Percentiles rank a stretch among this genome's conserved stretches.
Evolutionary conservation across 2,888 invertebrate species (phyloP).

Genomic region (Catocala fraxini): DNA sequence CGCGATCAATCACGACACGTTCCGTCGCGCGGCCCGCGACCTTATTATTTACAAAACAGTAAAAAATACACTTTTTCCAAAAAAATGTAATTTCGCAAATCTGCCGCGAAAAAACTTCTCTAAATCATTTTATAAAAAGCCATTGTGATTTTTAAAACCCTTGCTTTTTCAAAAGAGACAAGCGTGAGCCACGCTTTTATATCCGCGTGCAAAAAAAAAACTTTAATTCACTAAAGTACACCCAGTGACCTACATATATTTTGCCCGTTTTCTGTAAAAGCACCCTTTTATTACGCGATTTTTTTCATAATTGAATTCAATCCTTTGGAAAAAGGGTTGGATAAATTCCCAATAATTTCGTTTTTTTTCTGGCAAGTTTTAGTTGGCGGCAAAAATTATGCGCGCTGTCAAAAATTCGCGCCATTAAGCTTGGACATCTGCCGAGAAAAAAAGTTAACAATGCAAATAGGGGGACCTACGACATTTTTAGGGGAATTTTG

Average conservation of each 20-base stretch:
- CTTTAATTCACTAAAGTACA: constrained; percentile 74
- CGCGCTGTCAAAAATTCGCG: constrained; percentile 86
- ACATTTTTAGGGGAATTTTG: constrained; percentile 85
- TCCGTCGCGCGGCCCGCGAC: constrained; percentile 65
- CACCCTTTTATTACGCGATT: constrained; percentile 74
- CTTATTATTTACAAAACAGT: constrained; percentile 61
- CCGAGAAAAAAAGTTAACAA: constrained; percentile 80
- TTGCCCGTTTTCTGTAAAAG: constrained; percentile 80
- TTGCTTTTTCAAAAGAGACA: constrained; percentile 78
- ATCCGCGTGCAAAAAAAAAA: constrained; percentile 61
- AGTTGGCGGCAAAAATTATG: constrained; percentile 81
- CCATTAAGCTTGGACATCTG: constrained; percentile 85
- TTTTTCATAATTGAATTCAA: constrained; percentile 84
- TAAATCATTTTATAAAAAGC: constrained; percentile 84
- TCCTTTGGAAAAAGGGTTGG: constrained; percentile 87
- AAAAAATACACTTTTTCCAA: constrained; percentile 61
- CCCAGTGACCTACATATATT: constrained; percentile 82
- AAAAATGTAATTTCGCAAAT: constrained; percentile 74
- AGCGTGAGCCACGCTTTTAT: constrained; percentile 76
- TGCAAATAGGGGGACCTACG: constrained; percentile 83
- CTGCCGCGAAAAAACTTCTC: constrained; percentile 65
- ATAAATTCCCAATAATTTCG: constrained; percentile 78
- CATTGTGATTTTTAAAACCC: constrained; percentile 83
- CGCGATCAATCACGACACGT: constrained; percentile 72
- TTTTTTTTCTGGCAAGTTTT: constrained; percentile 72